Percentiles rank a stretch among this genome's conserved stretches.
Conservation (phyloP, 2,113 vertebrate species). For the Clarias batrachus region DNA sequence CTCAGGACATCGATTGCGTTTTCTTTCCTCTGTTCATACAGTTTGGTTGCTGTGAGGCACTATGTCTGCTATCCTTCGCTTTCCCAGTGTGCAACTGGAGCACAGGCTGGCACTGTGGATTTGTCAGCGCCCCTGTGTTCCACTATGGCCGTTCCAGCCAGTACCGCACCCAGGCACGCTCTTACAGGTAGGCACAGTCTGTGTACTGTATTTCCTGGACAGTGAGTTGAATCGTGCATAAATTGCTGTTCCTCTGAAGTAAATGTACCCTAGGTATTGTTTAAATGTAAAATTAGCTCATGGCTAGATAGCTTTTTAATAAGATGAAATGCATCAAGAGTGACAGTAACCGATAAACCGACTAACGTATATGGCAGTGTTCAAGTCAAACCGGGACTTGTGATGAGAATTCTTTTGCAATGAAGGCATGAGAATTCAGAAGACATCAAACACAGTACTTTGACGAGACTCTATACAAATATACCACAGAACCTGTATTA, state of each 20-base stretch:
- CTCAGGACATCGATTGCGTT: background rate
- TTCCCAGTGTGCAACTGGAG: slow-evolving; percentile 91
- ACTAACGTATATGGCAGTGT: too few species aligned
- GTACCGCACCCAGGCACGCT: slow-evolving; percentile 59
- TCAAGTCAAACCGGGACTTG: too few species aligned
- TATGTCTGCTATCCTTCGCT: slow-evolving; percentile 83
- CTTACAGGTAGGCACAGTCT: slow-evolving; percentile 54
- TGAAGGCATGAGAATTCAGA: too few species aligned
- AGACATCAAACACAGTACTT: too few species aligned
- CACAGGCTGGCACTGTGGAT: slow-evolving; percentile 93
- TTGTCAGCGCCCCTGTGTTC: slow-evolving; percentile 67
- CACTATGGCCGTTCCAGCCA: slow-evolving; percentile 55
- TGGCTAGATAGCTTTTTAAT: too few species aligned
- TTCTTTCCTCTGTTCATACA: slow-evolving; percentile 53
- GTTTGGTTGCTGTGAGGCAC: slow-evolving; percentile 96
- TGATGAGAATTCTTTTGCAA: too few species aligned
- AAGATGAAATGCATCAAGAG: too few species aligned
- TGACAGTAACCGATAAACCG: too few species aligned
- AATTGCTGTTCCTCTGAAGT: background rate
- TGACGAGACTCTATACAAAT: too few species aligned
- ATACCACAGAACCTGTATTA: background rate
- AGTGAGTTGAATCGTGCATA: background rate
- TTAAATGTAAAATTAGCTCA: too few species aligned
- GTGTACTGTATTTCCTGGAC: background rate
- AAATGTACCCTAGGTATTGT: background rate